Conservation (phyloP, 2,888 invertebrate genomes). For the Morpho helenor region DNA sequence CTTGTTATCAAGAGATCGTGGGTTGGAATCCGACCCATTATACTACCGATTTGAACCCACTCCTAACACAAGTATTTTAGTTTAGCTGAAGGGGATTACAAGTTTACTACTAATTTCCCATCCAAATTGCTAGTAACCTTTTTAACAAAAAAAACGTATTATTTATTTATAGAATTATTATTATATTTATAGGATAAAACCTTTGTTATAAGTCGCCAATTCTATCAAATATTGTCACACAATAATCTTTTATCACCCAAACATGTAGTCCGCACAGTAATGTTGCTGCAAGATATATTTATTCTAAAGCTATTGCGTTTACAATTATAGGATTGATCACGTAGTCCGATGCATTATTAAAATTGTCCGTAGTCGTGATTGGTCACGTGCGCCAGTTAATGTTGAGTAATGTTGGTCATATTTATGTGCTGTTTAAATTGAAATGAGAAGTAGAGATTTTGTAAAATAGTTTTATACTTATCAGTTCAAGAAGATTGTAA, state of each 20-base stretch:
- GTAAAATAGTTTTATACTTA: no score
- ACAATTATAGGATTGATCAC: conserved; percentile 20
- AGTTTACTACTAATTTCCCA: no score
- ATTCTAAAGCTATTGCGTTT: conserved; percentile 19
- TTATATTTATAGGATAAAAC: no score
- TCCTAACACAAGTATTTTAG: no score
- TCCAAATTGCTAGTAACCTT: no score
- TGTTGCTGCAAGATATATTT: conserved; percentile 17
- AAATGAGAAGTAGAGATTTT: not conserved
- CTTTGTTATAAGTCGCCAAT: not conserved
- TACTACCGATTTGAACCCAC: no score
- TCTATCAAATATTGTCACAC: conserved; percentile 13
- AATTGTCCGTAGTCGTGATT: conserved; percentile 2
- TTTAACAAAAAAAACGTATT: no score
- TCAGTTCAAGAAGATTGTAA: no score
- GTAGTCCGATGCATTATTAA: conserved; percentile 16
- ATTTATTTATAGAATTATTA: no score
- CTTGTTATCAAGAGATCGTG: no score
- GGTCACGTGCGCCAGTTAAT: conserved; percentile 9
- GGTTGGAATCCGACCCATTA: no score
- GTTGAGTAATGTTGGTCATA: conserved; percentile 2
- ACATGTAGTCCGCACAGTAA: conserved; percentile 9
- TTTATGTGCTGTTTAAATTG: not conserved
- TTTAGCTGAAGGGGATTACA: no score
- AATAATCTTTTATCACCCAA: conserved; percentile 7